Conservation (phyloP, 2,797 vertebrate genomes). For the Fringilla coelebs region DNA sequence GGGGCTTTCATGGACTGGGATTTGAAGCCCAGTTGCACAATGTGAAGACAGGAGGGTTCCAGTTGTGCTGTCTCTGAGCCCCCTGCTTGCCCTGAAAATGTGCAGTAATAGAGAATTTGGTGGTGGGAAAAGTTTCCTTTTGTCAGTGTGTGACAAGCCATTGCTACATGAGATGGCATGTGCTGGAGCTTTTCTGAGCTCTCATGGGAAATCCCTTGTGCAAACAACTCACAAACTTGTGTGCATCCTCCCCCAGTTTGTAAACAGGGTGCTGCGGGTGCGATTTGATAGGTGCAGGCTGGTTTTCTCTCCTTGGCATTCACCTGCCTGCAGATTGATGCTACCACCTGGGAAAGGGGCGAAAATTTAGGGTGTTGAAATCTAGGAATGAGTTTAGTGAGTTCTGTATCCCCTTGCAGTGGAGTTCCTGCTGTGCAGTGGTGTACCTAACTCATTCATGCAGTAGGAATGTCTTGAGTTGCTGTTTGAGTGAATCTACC, state of each 20-base stretch:
- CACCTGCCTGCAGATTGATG: neutral
- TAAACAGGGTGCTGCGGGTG: neutral
- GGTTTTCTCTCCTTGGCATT: neutral
- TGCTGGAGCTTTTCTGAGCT: neutral
- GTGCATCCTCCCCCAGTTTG: neutral
- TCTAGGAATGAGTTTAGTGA: neutral
- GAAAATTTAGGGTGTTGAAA: neutral
- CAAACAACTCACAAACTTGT: neutral
- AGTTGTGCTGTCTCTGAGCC: neutral
- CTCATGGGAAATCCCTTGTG: neutral
- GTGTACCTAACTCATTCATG: rapidly evolving
- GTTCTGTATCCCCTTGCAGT: neutral
- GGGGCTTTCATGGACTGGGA: neutral
- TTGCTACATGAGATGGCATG: neutral
- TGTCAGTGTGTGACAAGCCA: neutral
- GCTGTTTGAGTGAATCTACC: neutral
- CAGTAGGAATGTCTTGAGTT: neutral
- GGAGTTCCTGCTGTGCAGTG: neutral
- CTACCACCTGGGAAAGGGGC: neutral
- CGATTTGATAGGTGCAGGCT: neutral
- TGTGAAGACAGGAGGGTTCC: neutral
- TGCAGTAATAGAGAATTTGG: neutral
- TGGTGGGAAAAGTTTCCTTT: neutral
- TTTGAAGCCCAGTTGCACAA: neutral
- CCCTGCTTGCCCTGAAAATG: neutral